Percentiles rank a stretch among this genome's conserved stretches.
These are phyloP conservation scores for Acanthurus lineatus DNA, from an alignment of 2,797 vertebrate species.

Conservation along the genomic window DNA sequence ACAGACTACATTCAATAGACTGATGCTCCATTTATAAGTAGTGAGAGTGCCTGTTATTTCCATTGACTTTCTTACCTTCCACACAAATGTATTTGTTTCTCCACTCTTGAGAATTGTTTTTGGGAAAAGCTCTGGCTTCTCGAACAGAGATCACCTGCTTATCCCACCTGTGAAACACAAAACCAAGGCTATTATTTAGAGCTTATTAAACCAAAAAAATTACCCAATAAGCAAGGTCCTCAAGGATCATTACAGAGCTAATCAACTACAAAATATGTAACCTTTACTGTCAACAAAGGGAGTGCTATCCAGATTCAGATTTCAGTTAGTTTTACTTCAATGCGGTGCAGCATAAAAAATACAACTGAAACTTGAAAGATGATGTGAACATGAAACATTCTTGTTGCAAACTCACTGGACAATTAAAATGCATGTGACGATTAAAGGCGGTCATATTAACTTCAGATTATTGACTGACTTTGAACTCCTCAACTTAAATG, in stretches of 20 bases:
- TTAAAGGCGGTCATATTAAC: too few relatives aligned
- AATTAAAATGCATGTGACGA: not conserved
- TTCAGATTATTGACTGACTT: not conserved
- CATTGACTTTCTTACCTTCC: conserved; percentile 93
- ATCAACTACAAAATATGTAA: not conserved
- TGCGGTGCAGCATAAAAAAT: not conserved
- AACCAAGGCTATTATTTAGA: not conserved
- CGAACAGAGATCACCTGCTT: conserved; percentile 92
- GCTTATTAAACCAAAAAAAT: not conserved
- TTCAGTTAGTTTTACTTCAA: not conserved
- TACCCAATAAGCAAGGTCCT: not conserved
- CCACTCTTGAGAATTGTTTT: conserved; percentile 88
- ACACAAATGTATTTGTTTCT: conserved; percentile 95
- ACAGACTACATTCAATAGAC: not conserved
- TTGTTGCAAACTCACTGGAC: not conserved
- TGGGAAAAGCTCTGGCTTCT: conserved; percentile 90
- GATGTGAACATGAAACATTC: not conserved
- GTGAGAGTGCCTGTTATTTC: not conserved
- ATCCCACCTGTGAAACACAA: conserved; percentile 87
- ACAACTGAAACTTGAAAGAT: not conserved
- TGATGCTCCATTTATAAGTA: not conserved
- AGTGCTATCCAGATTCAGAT: not conserved
- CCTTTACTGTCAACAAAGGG: not conserved
- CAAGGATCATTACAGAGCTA: not conserved
- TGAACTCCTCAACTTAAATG: not conserved